phyloP scores from a whole-genome alignment of 2,113 vertebrate genomes.

The Cervus canadensis region DNA sequence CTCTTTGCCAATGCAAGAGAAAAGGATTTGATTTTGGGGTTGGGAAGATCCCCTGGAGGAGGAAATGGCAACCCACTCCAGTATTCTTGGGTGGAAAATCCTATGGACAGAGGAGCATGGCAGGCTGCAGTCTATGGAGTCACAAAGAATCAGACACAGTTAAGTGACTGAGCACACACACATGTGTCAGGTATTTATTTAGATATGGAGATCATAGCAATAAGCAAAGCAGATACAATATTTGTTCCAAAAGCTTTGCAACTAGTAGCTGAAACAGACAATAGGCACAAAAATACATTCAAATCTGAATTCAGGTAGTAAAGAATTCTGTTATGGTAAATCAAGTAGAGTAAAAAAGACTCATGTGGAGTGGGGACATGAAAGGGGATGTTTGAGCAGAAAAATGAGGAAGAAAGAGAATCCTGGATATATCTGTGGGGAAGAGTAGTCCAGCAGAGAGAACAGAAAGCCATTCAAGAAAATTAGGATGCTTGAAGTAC shows the following conservation, averaged over 20 bases:
- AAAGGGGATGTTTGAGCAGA: not conserved
- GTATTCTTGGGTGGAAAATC: not conserved
- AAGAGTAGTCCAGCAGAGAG: not conserved
- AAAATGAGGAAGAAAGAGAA: not conserved
- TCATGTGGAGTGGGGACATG: not conserved
- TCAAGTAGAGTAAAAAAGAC: not conserved
- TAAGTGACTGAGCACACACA: not conserved
- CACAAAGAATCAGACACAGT: not conserved
- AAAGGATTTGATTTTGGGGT: not conserved
- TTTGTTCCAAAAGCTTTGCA: not conserved
- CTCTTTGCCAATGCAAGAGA: not conserved
- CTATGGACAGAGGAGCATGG: not conserved
- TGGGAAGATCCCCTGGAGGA: not conserved
- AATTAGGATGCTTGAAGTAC: not conserved
- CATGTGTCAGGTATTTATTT: not conserved
- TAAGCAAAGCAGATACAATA: not conserved
- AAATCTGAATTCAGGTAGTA: not conserved
- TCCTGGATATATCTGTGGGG: not conserved
- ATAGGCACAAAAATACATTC: not conserved
- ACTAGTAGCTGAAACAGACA: not conserved
- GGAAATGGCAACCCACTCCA: not conserved
- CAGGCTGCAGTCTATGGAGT: not conserved
- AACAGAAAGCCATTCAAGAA: not conserved
- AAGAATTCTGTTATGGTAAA: not conserved
- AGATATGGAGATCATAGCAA: not conserved